Percentiles rank a stretch among this genome's conserved stretches.
phyloP scores from a whole-genome alignment of 2,888 invertebrate species.

The Idaea straminata region DNA sequence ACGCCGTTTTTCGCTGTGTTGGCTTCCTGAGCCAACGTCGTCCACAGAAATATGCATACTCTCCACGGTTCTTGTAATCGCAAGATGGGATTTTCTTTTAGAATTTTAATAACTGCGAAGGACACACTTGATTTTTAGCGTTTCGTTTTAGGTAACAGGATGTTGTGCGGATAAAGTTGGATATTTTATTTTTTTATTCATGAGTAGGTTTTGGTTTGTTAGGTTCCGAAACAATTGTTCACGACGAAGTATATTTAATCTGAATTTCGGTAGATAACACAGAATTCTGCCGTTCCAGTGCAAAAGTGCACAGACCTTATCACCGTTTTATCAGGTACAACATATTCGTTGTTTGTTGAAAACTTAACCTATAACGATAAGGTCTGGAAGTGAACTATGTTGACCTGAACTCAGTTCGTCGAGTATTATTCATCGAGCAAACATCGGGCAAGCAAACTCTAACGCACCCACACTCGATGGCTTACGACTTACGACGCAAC shows the following conservation, averaged over 20 bases:
- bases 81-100: constrained; percentile 20
- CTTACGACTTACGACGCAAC: constrained; percentile 42
- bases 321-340: neutral
- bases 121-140: neutral
- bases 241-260: neutral
- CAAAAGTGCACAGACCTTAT: neutral
- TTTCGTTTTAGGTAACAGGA: neutral
- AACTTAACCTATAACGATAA: neutral
- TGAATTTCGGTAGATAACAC: neutral
- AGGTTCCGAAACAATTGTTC: neutral
- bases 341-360: neutral
- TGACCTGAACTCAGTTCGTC: constrained; percentile 14
- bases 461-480: constrained; percentile 38
- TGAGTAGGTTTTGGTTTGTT: neutral
- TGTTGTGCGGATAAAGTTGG: neutral
- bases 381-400: constrained; percentile 4
- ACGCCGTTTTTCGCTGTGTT: constrained; percentile 29
- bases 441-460: constrained; percentile 28
- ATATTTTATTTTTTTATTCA: neutral
- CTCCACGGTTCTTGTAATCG: constrained; percentile 25
- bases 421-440: constrained; percentile 25
- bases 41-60: constrained; percentile 26
- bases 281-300: neutral
- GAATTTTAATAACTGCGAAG: constrained; percentile 15
- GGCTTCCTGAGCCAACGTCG: constrained; percentile 24